phyloP scores from a whole-genome alignment of 2,888 invertebrate species.

The Isotomurus palustris region DNA sequence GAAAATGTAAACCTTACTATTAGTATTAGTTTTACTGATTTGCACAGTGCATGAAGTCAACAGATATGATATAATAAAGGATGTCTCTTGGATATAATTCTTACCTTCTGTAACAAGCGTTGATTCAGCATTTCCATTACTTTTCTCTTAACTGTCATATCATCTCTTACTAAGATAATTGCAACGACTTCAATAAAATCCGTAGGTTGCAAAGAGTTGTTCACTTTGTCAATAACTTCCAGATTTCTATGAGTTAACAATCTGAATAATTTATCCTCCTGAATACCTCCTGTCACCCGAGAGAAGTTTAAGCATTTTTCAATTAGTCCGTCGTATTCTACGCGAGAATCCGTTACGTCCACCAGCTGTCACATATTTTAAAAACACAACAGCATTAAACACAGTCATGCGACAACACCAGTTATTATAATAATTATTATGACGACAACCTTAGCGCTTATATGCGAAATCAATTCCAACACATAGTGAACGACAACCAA shows the following conservation, averaged over 20 bases:
- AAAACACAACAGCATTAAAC: no score
- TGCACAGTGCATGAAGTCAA: neutral
- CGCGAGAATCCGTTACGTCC: no score
- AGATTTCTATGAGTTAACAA: slow-evolving; percentile 39
- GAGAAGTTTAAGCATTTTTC: slow-evolving; percentile 40
- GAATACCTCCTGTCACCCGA: slow-evolving; percentile 21
- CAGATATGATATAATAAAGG: neutral
- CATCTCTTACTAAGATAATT: slow-evolving; percentile 29
- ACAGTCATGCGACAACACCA: neutral
- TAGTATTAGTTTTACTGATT: neutral
- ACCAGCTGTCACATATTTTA: neutral
- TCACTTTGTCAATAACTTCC: slow-evolving; percentile 43
- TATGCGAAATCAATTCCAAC: slow-evolving; percentile 38
- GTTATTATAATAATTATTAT: neutral
- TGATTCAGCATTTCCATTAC: slow-evolving; percentile 45
- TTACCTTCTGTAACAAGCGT: slow-evolving; percentile 38
- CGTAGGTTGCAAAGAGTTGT: slow-evolving; percentile 32
- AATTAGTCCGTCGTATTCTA: slow-evolving; percentile 33
- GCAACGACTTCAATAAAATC: slow-evolving; percentile 36
- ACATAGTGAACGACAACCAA: slow-evolving; percentile 40
- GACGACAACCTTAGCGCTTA: slow-evolving; percentile 31
- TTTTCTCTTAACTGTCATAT: slow-evolving; percentile 40
- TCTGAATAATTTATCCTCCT: slow-evolving; percentile 42
- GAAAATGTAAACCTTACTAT: neutral
- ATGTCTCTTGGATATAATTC: neutral